These are phyloP conservation scores for Rana temporaria DNA, from an alignment of 2,113 vertebrate genomes.

Conservation along the genomic window DNA sequence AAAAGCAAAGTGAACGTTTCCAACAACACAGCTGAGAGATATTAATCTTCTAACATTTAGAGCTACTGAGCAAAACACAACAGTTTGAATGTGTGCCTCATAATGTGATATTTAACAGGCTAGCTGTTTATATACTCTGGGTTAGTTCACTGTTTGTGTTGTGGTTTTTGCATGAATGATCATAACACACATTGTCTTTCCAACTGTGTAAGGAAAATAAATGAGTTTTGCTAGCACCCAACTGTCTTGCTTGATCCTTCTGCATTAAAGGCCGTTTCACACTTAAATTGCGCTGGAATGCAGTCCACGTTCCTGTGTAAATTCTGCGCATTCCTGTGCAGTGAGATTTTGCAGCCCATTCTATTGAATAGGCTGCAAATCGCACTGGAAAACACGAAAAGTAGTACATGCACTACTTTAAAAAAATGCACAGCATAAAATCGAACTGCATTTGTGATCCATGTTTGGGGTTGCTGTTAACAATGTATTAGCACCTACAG, in stretches of 20 bases:
- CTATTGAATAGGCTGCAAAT: too few relatives aligned
- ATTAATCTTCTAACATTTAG: constrained; percentile 63
- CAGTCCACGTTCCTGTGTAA: too few relatives aligned
- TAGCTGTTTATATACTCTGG: constrained; percentile 17
- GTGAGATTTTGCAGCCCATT: too few relatives aligned
- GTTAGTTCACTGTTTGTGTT: constrained; percentile 17
- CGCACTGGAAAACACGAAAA: too few relatives aligned
- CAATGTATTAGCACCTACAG: too few relatives aligned
- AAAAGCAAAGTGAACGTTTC: constrained; percentile 66
- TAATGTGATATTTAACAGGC: constrained; percentile 41
- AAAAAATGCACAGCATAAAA: too few relatives aligned
- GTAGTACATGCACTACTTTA: too few relatives aligned
- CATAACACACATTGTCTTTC: constrained; percentile 7
- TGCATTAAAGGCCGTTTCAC: too few relatives aligned
- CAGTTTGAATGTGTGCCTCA: constrained; percentile 58
- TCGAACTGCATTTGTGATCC: too few relatives aligned
- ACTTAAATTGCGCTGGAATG: too few relatives aligned
- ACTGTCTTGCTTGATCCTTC: neutral
- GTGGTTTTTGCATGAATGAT: constrained; percentile 15
- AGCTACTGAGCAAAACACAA: constrained; percentile 58
- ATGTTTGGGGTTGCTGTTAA: too few relatives aligned
- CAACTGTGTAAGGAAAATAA: neutral
- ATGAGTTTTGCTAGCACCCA: neutral
- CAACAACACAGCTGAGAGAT: constrained; percentile 63
- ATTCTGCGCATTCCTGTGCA: too few relatives aligned